Evolutionary conservation across 2,113 vertebrate genomes (phyloP), one percentile per base, ranked within the genome.

Genomic region (Sciurus niger): DNA sequence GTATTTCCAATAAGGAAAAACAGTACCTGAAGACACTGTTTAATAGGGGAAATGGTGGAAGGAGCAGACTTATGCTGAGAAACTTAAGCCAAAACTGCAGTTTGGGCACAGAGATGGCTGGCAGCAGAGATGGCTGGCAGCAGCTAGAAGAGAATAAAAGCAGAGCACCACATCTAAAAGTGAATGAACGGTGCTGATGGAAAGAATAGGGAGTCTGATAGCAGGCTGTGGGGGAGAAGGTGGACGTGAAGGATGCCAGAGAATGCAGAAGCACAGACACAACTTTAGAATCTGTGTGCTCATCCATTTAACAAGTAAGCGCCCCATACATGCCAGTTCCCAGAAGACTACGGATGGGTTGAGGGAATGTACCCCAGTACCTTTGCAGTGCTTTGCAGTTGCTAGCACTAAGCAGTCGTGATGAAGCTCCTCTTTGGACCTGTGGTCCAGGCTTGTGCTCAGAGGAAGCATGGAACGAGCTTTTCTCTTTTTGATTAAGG

Each of bases 371-470:
- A 6, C 43, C 78, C 16, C 6, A 82, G 46, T 98, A 99, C 99
- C 99, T 80, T 84, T 70, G 30, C 93, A 72, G 96, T 99, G 98
- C 60, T 92, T 98, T 95, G 99, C 96, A 0, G 98, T 77, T 13
- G 99, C 99, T 92, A 99, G 98, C 9, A 97, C 99, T 96, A 99
- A 48, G 91, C 99, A 99, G 98, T 99, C 99, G 84, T 99, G 99
- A 96, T 99, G 99, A 89, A 99, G 99, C 68, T 99, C 99, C 8
- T 99, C 99, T 98, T 99, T 99, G 83, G 99, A 98, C 70, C 99
- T 98, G 79, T 99, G 99, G 97, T 99, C 99, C 99, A 99, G 99
- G 97, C 98, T 98, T 0, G 99, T 99, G 63, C 99, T 99, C 97
- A 99, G 84, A 0, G 99, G 99, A 40, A 99, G 98, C 97, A 99